These are phyloP conservation scores for Mayetiola destructor DNA, from an alignment of 2,888 invertebrate species.

Conservation along the genomic window DNA sequence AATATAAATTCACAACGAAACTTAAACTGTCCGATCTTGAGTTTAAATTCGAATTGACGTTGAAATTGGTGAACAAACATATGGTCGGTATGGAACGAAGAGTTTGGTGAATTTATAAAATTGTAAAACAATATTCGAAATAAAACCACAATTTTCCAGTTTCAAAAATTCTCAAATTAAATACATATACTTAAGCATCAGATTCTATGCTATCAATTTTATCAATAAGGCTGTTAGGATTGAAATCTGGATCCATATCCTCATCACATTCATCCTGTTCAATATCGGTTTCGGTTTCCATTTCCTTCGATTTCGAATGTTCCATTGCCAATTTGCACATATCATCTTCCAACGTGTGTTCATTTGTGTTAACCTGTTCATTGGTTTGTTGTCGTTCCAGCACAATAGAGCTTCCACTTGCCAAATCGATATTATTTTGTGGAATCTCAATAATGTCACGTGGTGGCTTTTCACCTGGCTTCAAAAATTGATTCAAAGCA, in stretches of 20 bases:
- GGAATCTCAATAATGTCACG: neutral
- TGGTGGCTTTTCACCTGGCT: constrained; percentile 20
- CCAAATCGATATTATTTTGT: neutral
- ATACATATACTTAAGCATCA: no score
- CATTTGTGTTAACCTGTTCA: no score
- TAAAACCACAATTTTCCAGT: no score
- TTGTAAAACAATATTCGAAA: no score
- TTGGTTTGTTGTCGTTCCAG: neutral
- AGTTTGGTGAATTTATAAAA: neutral
- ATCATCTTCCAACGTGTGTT: no score
- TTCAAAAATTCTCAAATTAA: no score
- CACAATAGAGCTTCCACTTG: neutral
- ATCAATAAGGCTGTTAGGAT: no score
- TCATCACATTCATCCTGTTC: neutral
- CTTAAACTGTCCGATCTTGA: constrained; percentile 21
- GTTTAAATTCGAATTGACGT: constrained; percentile 22
- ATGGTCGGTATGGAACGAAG: constrained; percentile 14
- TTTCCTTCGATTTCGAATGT: neutral
- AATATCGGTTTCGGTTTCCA: neutral
- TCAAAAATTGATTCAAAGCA: constrained; percentile 27
- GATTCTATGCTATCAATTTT: no score
- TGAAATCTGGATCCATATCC: neutral
- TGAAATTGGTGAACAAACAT: constrained; percentile 19
- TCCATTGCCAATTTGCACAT: neutral
- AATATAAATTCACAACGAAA: constrained; percentile 22